phyloP scores from a whole-genome alignment of 2,797 vertebrate genomes.

The Monodelphis domestica region DNA sequence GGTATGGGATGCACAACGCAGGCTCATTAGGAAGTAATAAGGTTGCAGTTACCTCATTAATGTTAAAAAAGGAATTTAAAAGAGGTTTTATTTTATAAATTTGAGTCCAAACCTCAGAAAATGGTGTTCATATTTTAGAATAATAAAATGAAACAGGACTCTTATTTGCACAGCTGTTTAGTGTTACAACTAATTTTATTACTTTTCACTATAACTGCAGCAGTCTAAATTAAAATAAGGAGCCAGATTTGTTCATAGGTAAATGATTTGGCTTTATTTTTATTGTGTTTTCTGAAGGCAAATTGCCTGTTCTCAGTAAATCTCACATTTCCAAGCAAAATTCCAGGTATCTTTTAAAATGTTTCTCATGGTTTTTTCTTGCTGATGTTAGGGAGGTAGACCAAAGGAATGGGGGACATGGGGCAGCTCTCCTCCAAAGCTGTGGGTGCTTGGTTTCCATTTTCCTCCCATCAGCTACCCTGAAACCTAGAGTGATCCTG shows the following conservation, averaged over 20 bases:
- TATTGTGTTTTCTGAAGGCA: background rate
- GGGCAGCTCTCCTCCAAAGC: background rate
- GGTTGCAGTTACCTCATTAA: conserved; percentile 24
- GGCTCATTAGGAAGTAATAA: conserved; percentile 8
- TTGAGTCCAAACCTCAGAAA: conserved; percentile 7
- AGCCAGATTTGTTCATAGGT: background rate
- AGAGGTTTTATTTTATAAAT: background rate
- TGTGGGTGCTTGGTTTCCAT: background rate
- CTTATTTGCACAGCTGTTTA: background rate
- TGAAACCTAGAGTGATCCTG: background rate
- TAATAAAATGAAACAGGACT: conserved; percentile 30
- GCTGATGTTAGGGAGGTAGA: background rate
- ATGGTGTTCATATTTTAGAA: background rate
- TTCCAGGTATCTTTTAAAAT: background rate
- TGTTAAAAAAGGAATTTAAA: conserved; percentile 6
- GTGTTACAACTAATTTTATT: conserved; percentile 12
- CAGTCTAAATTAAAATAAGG: conserved; percentile 35
- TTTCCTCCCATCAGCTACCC: background rate
- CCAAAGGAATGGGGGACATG: background rate
- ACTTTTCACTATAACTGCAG: conserved; percentile 30
- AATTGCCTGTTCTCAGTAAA: background rate
- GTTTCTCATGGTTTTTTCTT: background rate
- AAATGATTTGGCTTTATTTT: background rate
- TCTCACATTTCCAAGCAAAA: background rate
- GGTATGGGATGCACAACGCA: background rate